phyloP scores from a whole-genome alignment of 2,113 vertebrate species.

The Cricetomys ansorgei region DNA sequence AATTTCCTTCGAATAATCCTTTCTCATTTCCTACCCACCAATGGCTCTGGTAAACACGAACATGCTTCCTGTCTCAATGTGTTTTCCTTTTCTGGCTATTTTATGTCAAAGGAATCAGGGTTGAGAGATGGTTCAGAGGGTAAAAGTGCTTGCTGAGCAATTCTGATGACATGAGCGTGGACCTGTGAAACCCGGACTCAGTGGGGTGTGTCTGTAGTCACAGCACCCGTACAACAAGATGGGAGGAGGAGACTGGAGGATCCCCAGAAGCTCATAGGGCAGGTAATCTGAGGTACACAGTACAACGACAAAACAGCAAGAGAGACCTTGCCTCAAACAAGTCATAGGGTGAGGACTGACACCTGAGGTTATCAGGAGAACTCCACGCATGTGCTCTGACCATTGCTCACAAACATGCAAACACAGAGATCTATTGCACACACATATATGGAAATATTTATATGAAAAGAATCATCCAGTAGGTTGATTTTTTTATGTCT shows the following conservation, averaged over 20 bases:
- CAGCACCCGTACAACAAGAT: not conserved
- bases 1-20: not conserved
- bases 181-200: not conserved
- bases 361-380: not conserved
- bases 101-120: not conserved
- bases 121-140: not conserved
- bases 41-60: not conserved
- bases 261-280: not conserved
- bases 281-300: not conserved
- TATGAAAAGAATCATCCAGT: not conserved
- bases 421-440: not conserved
- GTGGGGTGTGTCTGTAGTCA: too few species aligned
- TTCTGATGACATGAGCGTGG: too few species aligned
- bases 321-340: not conserved
- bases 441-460: too few species aligned
- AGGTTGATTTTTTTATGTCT: not conserved
- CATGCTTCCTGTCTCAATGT: conserved; percentile 2
- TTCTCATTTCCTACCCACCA: not conserved
- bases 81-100: conserved; percentile 13
- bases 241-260: not conserved
- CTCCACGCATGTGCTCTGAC: not conserved
- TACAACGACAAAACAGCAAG: not conserved
- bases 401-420: not conserved
- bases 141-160: not conserved
- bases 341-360: too few species aligned